A percentile compares a stretch with the other conserved stretches of the same genome.
Conservation (phyloP, 2,797 vertebrate genomes). For the Peromyscus attwateri region DNA sequence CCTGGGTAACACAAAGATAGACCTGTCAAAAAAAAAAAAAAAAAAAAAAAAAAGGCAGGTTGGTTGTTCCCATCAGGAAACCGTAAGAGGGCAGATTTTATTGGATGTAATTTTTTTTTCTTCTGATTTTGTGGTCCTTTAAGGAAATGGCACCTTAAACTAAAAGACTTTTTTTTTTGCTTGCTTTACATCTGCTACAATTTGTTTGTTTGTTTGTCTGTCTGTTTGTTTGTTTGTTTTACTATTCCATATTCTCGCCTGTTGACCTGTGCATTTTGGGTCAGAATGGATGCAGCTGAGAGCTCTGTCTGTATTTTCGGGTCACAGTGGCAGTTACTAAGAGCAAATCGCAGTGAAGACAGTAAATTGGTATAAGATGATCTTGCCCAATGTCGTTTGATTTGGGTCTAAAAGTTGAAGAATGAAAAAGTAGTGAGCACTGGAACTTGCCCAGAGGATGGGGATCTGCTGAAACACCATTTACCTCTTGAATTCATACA, state of each 20-base stretch:
- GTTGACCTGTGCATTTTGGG: conserved; percentile 30
- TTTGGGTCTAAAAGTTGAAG: neutral
- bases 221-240: neutral
- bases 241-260: neutral
- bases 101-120: neutral
- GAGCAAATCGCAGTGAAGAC: conserved; percentile 43
- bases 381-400: conserved; percentile 4
- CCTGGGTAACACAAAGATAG: neutral
- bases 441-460: neutral
- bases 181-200: neutral
- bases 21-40: neutral
- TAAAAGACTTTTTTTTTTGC: conserved; percentile 16
- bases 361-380: conserved; percentile 10
- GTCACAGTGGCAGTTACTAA: conserved; percentile 15
- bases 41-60: neutral
- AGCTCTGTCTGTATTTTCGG: neutral
- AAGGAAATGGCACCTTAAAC: neutral
- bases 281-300: conserved; percentile 25
- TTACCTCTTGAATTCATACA: neutral
- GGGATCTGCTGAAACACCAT: neutral
- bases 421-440: neutral
- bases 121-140: neutral
- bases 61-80: conserved; percentile 54
- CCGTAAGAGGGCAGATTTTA: neutral
- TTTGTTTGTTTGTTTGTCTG: neutral